phyloP scores from a whole-genome alignment of 2,113 vertebrate genomes.

The Notarius lentiginosus region DNA sequence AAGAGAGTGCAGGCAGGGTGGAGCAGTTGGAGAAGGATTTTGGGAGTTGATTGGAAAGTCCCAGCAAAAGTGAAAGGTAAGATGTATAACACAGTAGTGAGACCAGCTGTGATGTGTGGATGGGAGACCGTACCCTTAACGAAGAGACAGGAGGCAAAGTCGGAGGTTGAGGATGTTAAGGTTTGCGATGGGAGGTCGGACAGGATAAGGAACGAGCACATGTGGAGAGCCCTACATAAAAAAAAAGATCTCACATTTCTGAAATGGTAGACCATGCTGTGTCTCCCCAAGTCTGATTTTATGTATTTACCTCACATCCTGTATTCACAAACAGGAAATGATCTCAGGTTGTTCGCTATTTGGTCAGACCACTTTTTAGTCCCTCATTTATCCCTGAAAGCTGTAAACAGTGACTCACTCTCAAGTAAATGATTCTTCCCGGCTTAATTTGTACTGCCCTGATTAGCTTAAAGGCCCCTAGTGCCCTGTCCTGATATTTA shows the following conservation, averaged over 20 bases:
- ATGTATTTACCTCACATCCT: background rate
- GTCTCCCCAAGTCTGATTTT: background rate
- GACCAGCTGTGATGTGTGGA: too few species aligned
- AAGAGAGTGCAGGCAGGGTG: too few species aligned
- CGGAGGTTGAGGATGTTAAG: too few species aligned
- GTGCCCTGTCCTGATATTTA: slow-evolving; percentile 25
- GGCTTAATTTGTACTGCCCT: slow-evolving; percentile 29
- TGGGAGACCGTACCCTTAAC: too few species aligned
- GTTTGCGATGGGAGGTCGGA: too few species aligned
- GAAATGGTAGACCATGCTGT: background rate
- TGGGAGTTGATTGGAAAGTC: too few species aligned
- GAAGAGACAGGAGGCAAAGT: too few species aligned
- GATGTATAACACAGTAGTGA: too few species aligned
- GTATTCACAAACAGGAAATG: background rate
- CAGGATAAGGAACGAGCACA: too few species aligned
- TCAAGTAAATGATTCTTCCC: background rate
- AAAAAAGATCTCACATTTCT: background rate
- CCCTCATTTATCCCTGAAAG: background rate
- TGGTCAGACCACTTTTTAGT: background rate
- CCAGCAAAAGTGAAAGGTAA: too few species aligned
- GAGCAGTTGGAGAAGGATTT: too few species aligned
- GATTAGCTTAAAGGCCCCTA: slow-evolving; percentile 15
- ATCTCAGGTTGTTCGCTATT: background rate
- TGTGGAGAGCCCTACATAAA: too few species aligned
- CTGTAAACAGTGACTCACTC: background rate